Evolutionary conservation across 2,888 invertebrate genomes (phyloP), one percentile per base, ranked within the genome.

Genomic region (Fragum sueziense): DNA sequence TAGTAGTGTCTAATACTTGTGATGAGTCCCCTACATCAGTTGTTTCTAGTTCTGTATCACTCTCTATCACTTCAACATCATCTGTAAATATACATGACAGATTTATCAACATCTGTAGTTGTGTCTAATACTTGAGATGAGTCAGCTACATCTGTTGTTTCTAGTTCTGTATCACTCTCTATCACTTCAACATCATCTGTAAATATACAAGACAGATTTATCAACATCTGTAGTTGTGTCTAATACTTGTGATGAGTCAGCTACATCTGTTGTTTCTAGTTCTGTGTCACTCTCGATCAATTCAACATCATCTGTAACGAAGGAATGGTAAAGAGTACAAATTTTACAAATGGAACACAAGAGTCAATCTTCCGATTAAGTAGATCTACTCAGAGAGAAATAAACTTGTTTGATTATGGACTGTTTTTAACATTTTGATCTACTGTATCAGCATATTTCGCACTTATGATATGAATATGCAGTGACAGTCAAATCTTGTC

Each of bases 81-180:
- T 79, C 79, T n/a, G n/a, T n/a, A n/a, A n/a, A n/a, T n/a, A n/a
- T n/a, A n/a, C n/a, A n/a, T n/a, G n/a, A n/a, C n/a, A n/a, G n/a
- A n/a, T n/a, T n/a, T n/a, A n/a, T n/a, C n/a, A n/a, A n/a, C n/a
- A n/a, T n/a, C n/a, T n/a, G n/a, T n/a, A n/a, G n/a, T n/a, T n/a
- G n/a, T n/a, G n/a, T n/a, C 54, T 7, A n/a, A 7, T 11, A 7
- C 22, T 22, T 54, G 54, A 7, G 54, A n/a, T 2, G 61, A 31
- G 31, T 67, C 37, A 27, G 70, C 17, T 20, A 47, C 33, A 20
- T 11, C 27, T 14, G 51, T 20, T 4, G 25, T 51, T 65, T 80
- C 79, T 17, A 69, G 54, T n/a, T 80, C 79, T 1, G 68, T 72
- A 31, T 80, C 79, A 73, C 79, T 80, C 7, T 65, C 79, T n/a